Evolutionary conservation across 2,888 invertebrate genomes (phyloP).

Genomic region (Folsomia manolachei): DNA sequence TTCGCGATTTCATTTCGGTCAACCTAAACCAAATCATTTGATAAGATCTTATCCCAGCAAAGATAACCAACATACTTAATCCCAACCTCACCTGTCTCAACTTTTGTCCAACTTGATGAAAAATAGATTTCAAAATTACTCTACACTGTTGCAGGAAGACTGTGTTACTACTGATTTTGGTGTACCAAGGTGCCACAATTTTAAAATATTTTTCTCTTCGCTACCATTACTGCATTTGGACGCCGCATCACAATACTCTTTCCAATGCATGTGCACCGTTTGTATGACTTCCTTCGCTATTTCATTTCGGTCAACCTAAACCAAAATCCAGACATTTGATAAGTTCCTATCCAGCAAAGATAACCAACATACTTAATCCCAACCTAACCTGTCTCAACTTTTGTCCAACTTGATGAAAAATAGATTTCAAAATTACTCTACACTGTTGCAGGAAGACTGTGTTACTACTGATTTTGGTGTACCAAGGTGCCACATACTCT

Average conservation of each 20-base stretch:
- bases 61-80: no score
- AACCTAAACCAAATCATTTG: constrained; percentile 37
- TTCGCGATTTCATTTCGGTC: constrained; percentile 45
- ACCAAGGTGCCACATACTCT: constrained; percentile 59
- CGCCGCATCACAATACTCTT: constrained; percentile 44
- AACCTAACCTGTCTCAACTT: constrained; percentile 46
- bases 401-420: constrained; percentile 54
- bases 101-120: constrained; percentile 54
- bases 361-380: neutral
- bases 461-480: constrained; percentile 57
- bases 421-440: constrained; percentile 55
- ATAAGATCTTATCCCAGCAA: no score
- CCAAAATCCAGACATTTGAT: no score
- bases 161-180: constrained; percentile 57
- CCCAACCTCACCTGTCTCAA: constrained; percentile 45
- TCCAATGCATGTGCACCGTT: constrained; percentile 49
- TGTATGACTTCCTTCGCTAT: constrained; percentile 47
- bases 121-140: constrained; percentile 55
- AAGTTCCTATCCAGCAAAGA: no score
- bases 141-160: constrained; percentile 57
- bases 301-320: constrained; percentile 45
- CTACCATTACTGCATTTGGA: no score
- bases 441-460: constrained; percentile 56
- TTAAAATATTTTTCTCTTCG: no score
- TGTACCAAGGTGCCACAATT: constrained; percentile 59